phyloP scores from a whole-genome alignment of 2,797 vertebrate species.

The Pempheris klunzingeri region DNA sequence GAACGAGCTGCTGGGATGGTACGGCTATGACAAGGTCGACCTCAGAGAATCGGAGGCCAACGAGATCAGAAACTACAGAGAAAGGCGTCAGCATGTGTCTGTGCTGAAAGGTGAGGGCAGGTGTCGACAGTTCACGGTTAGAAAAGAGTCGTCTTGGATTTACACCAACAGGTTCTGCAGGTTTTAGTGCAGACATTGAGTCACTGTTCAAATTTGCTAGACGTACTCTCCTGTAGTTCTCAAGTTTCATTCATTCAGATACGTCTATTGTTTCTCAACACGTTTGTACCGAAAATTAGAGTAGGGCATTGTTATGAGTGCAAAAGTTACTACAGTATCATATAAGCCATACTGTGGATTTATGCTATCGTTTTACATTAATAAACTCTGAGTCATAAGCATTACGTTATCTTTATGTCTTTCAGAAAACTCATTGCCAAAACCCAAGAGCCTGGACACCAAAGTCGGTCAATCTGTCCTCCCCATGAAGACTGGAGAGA shows the following conservation, averaged over 20 bases:
- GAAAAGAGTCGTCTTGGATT: conserved; percentile 21
- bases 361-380: neutral
- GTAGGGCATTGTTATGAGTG: conserved; percentile 24
- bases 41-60: conserved; percentile 96
- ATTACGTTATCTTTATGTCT: conserved; percentile 53
- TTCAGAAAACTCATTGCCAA: conserved; percentile 97
- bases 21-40: conserved; percentile 99
- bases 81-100: conserved; percentile 95
- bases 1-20: conserved; percentile 99
- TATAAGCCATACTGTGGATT: conserved; percentile 1
- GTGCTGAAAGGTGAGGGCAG: conserved; percentile 94
- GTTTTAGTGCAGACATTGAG: conserved; percentile 66
- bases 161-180: conserved; percentile 67
- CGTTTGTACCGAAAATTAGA: conserved; percentile 9
- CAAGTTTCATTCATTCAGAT: conserved; percentile 66
- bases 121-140: conserved; percentile 40
- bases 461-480: conserved; percentile 89
- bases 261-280: conserved; percentile 52
- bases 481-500: conserved; percentile 90
- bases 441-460: conserved; percentile 90
- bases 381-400: neutral
- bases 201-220: conserved; percentile 54
- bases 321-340: conserved; percentile 43
- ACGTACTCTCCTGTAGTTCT: conserved; percentile 47
- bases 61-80: conserved; percentile 94